Evolutionary conservation across 2,113 vertebrate genomes (phyloP).

Genomic region (Promerops cafer): DNA sequence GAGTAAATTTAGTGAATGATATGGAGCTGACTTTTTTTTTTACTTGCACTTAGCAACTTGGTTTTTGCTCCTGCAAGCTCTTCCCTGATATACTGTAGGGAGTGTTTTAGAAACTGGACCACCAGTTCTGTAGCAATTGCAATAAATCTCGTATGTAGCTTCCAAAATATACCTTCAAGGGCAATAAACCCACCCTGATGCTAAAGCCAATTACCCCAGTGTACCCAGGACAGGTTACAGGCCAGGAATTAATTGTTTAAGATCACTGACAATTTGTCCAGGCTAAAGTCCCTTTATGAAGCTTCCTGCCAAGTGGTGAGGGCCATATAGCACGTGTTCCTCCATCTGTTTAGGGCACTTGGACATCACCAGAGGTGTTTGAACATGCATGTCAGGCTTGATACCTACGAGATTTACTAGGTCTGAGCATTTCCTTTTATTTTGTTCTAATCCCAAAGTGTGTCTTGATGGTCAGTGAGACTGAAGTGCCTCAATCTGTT

Average conservation of each 20-base stretch:
- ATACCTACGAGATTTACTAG: too few species aligned
- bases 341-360: not conserved
- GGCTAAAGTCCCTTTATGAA: not conserved
- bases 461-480: not conserved
- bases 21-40: not conserved
- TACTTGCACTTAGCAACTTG: not conserved
- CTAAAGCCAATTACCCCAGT: not conserved
- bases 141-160: not conserved
- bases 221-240: not conserved
- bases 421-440: not conserved
- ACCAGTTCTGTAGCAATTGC: not conserved
- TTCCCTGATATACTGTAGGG: not conserved
- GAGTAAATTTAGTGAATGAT: not conserved
- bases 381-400: not conserved
- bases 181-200: not conserved
- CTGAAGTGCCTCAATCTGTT: not conserved
- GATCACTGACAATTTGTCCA: not conserved
- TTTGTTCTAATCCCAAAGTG: not conserved
- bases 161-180: not conserved
- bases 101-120: not conserved
- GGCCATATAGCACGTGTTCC: accelerated
- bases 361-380: not conserved
- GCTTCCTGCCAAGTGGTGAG: not conserved
- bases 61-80: not conserved
- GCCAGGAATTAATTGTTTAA: not conserved